Percentiles rank a stretch among this genome's conserved stretches.
Conservation (phyloP, 2,113 vertebrate genomes). For the Mormyrus iriodes region DNA sequence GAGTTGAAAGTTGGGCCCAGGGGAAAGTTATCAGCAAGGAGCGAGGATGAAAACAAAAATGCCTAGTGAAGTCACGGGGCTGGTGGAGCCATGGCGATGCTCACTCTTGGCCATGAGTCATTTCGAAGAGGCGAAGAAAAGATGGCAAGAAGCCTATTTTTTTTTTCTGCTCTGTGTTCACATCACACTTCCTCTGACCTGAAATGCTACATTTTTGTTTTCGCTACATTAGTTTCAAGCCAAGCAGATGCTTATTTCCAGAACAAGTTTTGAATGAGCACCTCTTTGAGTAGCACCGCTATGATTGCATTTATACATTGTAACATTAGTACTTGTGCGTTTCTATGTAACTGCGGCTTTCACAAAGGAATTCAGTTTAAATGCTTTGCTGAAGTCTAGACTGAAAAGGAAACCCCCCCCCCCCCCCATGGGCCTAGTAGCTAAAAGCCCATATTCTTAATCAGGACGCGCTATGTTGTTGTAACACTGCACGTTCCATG, state of each 20-base stretch:
- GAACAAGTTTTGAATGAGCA: neutral
- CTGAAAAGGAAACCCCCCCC: neutral
- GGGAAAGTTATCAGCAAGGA: slow-evolving; percentile 23
- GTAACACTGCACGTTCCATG: neutral
- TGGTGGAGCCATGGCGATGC: neutral
- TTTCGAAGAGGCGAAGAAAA: neutral
- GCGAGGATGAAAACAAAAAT: slow-evolving; percentile 24
- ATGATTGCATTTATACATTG: neutral
- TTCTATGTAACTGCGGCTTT: neutral
- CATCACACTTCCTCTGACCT: neutral
- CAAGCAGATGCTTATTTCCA: neutral
- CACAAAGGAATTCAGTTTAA: neutral
- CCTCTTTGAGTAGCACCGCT: neutral
- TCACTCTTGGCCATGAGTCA: neutral
- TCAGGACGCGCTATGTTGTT: neutral
- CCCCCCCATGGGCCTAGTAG: neutral
- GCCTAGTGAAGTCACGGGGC: neutral
- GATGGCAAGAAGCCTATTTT: neutral
- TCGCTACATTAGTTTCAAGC: neutral
- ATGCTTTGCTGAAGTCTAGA: neutral
- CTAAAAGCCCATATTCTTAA: neutral
- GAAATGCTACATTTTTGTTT: neutral
- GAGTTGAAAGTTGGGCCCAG: slow-evolving; percentile 25
- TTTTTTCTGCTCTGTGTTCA: neutral
- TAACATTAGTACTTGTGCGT: neutral